Evolutionary conservation across 2,888 invertebrate species (phyloP).

Genomic region (Hyposoter dolosus): DNA sequence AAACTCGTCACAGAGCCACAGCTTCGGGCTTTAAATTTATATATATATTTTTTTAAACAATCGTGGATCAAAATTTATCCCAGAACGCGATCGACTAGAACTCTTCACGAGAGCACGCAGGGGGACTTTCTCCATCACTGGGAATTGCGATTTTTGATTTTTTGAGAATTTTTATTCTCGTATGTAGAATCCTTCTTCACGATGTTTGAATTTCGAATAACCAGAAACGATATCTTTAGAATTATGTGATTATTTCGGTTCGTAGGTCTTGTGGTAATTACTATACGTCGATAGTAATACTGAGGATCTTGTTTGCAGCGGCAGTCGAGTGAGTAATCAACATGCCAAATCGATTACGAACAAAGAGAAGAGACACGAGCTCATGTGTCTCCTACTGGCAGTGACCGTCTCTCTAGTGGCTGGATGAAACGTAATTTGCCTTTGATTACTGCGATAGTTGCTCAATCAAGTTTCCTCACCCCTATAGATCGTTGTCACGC

Average conservation of each 20-base stretch:
- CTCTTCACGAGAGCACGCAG: no score
- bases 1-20: no score
- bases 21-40: no score
- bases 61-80: no score
- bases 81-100: no score
- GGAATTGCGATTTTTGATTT: slow-evolving; percentile 13
- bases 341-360: slow-evolving; percentile 52
- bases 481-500: slow-evolving; percentile 21
- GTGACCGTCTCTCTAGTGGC: slow-evolving; percentile 35
- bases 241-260: not conserved
- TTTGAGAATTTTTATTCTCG: not conserved
- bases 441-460: slow-evolving; percentile 67
- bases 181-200: not conserved
- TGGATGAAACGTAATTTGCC: slow-evolving; percentile 64
- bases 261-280: slow-evolving; percentile 17
- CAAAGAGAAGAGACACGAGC: slow-evolving; percentile 23
- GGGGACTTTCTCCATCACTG: no score
- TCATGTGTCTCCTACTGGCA: slow-evolving; percentile 19
- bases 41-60: no score
- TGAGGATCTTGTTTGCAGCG: slow-evolving; percentile 12
- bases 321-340: slow-evolving; percentile 51
- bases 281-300: slow-evolving; percentile 13
- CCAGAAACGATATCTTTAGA: not conserved
- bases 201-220: not conserved
- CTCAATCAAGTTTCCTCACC: slow-evolving; percentile 40